Evolutionary conservation across 2,113 vertebrate species (phyloP), one percentile per base, ranked within the genome.

Genomic region (Triplophysa tibetana): DNA sequence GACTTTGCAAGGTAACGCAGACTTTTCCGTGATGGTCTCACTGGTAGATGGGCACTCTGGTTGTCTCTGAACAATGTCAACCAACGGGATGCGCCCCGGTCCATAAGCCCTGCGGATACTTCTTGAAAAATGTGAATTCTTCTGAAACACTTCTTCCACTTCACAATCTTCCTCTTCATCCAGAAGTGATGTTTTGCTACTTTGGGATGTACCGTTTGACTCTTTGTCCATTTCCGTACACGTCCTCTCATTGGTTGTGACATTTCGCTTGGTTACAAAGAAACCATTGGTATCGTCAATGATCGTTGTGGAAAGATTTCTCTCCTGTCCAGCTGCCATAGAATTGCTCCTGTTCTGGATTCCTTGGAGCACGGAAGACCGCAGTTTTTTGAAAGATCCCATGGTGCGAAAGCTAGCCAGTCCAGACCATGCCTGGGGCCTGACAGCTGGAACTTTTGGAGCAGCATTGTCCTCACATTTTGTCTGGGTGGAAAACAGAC

Each of bases 321-420:
- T 88, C n/a, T 89, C 82, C 1, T 73, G 66, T 83, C 50, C 80
- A 43, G 82, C 66, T 60, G 84, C 83, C 21, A 67, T 58, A 2
- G 88, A 66, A 8, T 86, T 90, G 26, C 94, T 96, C 70, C 89
- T 92, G 80, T 86, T 93, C 88, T 97, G 96, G 83, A 96, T 95
- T 24, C 96, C 96, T 86, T 97, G 97, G 1, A 96, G 91, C 70
- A 96, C 95, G 0, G 97, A 96, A 1, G 96, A 95, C 78, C 95
- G 96, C 3, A 98, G 70, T 81, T 97, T 98, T 87, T 97, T 98
- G 81, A 99, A 98, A 48, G 96, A 96, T 14, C 96, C 95, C 92
- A 98, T 93, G 80, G 97, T 96, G 45, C 90, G 94, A 33, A 98
- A 90, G 64, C 95, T 95, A 69, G 95, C 90, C 23, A 97, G 90